These are phyloP conservation scores for Melangyna quadrimaculata DNA, from an alignment of 2,888 invertebrate species.

Conservation along the genomic window DNA sequence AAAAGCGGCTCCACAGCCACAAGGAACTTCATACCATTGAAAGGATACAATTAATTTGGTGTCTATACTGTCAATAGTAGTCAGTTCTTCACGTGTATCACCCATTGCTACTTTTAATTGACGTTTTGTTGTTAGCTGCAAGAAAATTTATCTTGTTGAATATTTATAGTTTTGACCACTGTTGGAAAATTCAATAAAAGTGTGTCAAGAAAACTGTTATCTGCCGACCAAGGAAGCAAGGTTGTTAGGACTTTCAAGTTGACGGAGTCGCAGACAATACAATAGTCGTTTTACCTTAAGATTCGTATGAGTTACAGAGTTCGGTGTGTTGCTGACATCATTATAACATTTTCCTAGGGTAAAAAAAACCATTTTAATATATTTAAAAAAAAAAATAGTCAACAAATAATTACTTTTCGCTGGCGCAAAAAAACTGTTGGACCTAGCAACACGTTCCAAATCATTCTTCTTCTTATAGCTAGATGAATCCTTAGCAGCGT, in stretches of 20 bases:
- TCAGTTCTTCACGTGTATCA: not conserved
- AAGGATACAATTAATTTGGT: constrained; percentile 73
- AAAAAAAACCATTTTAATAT: not conserved
- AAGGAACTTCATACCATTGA: constrained; percentile 92
- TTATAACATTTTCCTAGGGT: not conserved
- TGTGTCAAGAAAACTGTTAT: not conserved
- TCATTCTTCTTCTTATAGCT: no score
- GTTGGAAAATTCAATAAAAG: constrained; percentile 7
- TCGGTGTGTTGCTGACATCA: not conserved
- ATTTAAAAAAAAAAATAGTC: constrained; percentile 40
- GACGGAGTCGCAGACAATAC: no score
- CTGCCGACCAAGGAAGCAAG: not conserved
- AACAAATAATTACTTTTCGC: constrained; percentile 30
- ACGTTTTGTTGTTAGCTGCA: constrained; percentile 36
- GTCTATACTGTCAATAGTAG: not conserved
- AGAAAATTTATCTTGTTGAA: constrained; percentile 19
- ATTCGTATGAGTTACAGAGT: not conserved
- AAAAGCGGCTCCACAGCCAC: constrained; percentile 95
- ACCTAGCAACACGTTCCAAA: no score
- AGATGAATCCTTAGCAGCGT: no score
- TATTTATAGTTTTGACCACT: not conserved
- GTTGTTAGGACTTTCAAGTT: not conserved
- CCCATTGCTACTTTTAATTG: constrained; percentile 24
- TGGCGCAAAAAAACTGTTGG: no score
- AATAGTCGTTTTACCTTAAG: not conserved